These are phyloP conservation scores for Argyresthia goedartella DNA, from an alignment of 2,888 invertebrate genomes.

Conservation along the genomic window DNA sequence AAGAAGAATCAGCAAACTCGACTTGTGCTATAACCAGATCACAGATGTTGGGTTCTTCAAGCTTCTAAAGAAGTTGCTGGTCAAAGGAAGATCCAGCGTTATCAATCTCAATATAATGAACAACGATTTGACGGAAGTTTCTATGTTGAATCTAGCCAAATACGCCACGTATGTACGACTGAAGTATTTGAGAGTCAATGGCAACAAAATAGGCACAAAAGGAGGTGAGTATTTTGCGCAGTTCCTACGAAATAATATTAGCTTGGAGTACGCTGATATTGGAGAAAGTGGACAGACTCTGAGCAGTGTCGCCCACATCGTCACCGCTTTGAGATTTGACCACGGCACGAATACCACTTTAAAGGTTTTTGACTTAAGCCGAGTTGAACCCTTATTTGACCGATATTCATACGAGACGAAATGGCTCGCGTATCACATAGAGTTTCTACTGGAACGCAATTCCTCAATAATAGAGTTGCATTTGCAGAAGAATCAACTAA, in stretches of 20 bases:
- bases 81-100: constrained; percentile 55
- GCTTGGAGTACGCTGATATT: constrained; percentile 63
- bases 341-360: constrained; percentile 38
- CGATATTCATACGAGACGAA: constrained; percentile 51
- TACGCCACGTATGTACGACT: constrained; percentile 50
- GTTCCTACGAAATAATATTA: constrained; percentile 52
- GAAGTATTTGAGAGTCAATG: constrained; percentile 65
- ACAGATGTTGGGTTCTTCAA: constrained; percentile 59
- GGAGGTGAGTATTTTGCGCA: constrained; percentile 64
- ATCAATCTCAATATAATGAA: constrained; percentile 68
- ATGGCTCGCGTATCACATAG: constrained; percentile 64
- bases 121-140: constrained; percentile 59
- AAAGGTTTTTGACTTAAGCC: constrained; percentile 48
- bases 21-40: constrained; percentile 70
- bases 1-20: constrained; percentile 54
- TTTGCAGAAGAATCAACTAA: constrained; percentile 71
- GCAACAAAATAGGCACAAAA: constrained; percentile 69
- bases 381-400: constrained; percentile 42
- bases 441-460: constrained; percentile 46
- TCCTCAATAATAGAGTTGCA: constrained; percentile 63
- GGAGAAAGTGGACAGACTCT: constrained; percentile 71
- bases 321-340: constrained; percentile 53
- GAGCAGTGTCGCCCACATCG: constrained; percentile 64
- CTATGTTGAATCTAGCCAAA: constrained; percentile 40
- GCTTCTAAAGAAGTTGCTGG: constrained; percentile 46